Conservation (phyloP, 2,888 invertebrate species). For the Hypselothyrea guttata region DNA sequence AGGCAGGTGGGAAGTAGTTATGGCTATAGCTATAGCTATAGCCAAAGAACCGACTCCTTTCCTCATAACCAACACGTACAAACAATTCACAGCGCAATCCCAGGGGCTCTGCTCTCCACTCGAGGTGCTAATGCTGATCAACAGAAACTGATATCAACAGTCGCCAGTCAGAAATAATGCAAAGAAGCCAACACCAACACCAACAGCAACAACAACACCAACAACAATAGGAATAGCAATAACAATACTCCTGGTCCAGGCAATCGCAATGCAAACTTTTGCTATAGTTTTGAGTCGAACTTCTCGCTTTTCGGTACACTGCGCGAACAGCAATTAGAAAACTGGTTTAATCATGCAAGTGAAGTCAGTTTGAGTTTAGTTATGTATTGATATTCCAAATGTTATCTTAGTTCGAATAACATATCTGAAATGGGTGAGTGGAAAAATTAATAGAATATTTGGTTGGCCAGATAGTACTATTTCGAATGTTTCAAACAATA, state of each 20-base stretch:
- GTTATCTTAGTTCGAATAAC: too few relatives aligned
- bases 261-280: constrained; percentile 20
- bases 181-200: constrained; percentile 57
- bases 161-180: constrained; percentile 59
- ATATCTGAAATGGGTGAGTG: too few relatives aligned
- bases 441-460: too few relatives aligned
- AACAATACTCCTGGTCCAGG: constrained; percentile 50
- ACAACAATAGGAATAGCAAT: constrained; percentile 31
- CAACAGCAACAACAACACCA: constrained; percentile 57
- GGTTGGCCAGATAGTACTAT: too few relatives aligned
- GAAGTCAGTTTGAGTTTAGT: too few relatives aligned
- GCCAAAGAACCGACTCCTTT: constrained; percentile 15
- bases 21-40: constrained; percentile 1
- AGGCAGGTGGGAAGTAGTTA: not conserved
- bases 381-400: too few relatives aligned
- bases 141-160: constrained; percentile 69
- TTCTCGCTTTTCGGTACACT: constrained; percentile 3
- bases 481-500: too few relatives aligned
- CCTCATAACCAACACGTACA: constrained; percentile 76
- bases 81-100: constrained; percentile 65
- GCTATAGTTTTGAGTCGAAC: constrained; percentile 50
- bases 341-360: too few relatives aligned
- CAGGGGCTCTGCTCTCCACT: constrained; percentile 56
- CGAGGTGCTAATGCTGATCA: constrained; percentile 77
- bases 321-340: too few relatives aligned